phyloP scores from a whole-genome alignment of 1,140 invertebrate species.

The Pantala flavescens region DNA sequence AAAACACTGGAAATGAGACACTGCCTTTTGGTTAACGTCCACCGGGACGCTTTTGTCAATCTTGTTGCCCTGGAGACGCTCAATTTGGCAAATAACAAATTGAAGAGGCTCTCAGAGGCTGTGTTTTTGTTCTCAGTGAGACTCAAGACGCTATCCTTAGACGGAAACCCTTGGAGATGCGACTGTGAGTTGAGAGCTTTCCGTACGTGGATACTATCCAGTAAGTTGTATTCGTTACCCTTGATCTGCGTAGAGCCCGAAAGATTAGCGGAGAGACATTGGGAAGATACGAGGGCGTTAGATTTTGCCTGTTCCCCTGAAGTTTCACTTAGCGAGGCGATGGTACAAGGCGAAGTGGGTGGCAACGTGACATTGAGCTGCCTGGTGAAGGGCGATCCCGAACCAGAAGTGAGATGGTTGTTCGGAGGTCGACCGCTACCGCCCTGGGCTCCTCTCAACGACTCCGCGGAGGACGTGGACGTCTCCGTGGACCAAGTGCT shows the following conservation, averaged over 20 bases:
- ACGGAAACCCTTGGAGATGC: constrained; percentile 82
- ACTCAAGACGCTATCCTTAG: constrained; percentile 64
- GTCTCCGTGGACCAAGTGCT: constrained; percentile 34
- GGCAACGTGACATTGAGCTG: constrained; percentile 71
- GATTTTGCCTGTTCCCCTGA: constrained; percentile 67
- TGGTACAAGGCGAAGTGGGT: constrained; percentile 56
- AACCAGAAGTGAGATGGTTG: constrained; percentile 72
- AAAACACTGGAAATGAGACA: constrained; percentile 61
- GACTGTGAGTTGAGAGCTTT: constrained; percentile 75
- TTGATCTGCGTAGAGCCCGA: constrained; percentile 50
- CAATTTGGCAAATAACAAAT: constrained; percentile 55
- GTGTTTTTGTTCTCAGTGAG: constrained; percentile 53
- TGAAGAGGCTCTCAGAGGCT: constrained; percentile 51
- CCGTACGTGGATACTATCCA: constrained; percentile 66
- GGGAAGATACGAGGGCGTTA: constrained; percentile 51
- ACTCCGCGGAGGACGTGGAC: constrained; percentile 26
- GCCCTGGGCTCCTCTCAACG: constrained; percentile 35
- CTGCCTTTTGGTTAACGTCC: constrained; percentile 60
- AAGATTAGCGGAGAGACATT: constrained; percentile 44
- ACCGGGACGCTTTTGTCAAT: constrained; percentile 56
- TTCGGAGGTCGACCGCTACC: constrained; percentile 52
- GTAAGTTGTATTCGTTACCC: constrained; percentile 52
- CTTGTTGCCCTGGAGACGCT: constrained; percentile 56
- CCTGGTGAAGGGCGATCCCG: constrained; percentile 66
- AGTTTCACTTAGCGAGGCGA: constrained; percentile 47